phyloP scores from a whole-genome alignment of 23 tunicate species.

The Trididemnum nubilum region DNA sequence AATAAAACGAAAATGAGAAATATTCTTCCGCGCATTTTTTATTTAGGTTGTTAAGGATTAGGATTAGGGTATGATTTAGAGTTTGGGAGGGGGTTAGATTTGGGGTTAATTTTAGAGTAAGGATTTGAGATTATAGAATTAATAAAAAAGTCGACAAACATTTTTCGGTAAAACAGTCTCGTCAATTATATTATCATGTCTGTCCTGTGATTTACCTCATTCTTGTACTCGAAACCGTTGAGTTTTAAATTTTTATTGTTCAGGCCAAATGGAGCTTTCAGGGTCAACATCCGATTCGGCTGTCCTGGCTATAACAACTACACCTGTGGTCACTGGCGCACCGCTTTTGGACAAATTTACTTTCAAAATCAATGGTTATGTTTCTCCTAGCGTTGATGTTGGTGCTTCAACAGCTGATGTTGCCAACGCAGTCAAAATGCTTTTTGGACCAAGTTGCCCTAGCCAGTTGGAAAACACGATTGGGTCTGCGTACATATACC shows the following conservation, averaged over 20 bases:
- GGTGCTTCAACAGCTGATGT: conserved; percentile 31
- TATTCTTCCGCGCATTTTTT: too few relatives aligned
- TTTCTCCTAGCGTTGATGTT: conserved; percentile 42
- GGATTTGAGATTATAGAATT: too few relatives aligned
- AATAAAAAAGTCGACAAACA: too few relatives aligned
- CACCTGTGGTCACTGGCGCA: conserved; percentile 19
- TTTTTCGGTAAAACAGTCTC: too few relatives aligned
- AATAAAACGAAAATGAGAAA: too few relatives aligned
- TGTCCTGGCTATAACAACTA: not conserved
- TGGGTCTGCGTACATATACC: conserved; percentile 8
- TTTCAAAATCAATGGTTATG: conserved; percentile 17
- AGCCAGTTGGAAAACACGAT: conserved; percentile 14
- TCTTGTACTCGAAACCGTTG: too few relatives aligned
- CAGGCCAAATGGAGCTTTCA: not conserved
- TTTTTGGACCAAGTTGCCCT: conserved; percentile 75
- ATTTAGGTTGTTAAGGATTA: too few relatives aligned
- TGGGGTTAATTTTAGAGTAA: too few relatives aligned
- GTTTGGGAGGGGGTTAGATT: too few relatives aligned
- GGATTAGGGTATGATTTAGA: too few relatives aligned
- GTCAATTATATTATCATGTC: too few relatives aligned
- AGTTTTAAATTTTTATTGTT: not conserved
- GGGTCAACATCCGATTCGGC: not conserved
- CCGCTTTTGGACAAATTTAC: conserved; percentile 48
- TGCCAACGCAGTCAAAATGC: conserved; percentile 33
- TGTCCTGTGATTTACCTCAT: too few relatives aligned